Evolutionary conservation across 2,888 invertebrate genomes (phyloP), one percentile per base, ranked within the genome.

Genomic region (Drosophila acutilabella): DNA sequence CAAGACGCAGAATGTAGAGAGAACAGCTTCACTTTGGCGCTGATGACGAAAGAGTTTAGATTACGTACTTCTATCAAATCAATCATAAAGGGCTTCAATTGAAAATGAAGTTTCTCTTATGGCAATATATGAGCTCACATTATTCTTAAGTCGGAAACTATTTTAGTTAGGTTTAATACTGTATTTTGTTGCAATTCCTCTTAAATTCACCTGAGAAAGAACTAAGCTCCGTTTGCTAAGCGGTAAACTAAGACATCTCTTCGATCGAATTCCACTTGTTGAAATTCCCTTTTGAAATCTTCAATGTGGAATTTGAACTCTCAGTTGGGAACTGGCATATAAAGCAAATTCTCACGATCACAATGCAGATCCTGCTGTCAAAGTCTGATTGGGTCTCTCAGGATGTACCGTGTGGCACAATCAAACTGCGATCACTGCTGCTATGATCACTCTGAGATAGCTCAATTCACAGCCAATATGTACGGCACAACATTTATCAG

Each of bases 11-110:
- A 61, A 76, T 66, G 67, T 44, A 47, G 53, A 47, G 53, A 64
- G 53, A 57, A 71, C 38, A 23, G 20, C 38, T 18, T 23, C 4
- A 40, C 38, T 20, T 40, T 23, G 44, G 13, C 23, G 14, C 53
- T 40, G 52, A 41, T 78, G 77, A 78, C 76, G 81, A 82, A 84
- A 85, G 76, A 80, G 85, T 82, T 89, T 78, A 74, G 80, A 82
- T 89, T 91, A 79, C 82, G 71, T 72, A 77, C 74, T 70, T 77
- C 71, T 64, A 62, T 51, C 75, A 74, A 80, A 89, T 89, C 88
- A 87, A 88, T 89, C 89, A 88, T 80, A 75, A 57, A 40, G 20
- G 47, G 42, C 58, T 16, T 41, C 47, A 61, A 53, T 48, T 53
- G 47, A 54, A 62, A 56, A n/a, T 50, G 40, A 30, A 57, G 36